Base-by-base conservation (phyloP, 2,888 invertebrate species). In the Phyllotreta striolata region DNA sequence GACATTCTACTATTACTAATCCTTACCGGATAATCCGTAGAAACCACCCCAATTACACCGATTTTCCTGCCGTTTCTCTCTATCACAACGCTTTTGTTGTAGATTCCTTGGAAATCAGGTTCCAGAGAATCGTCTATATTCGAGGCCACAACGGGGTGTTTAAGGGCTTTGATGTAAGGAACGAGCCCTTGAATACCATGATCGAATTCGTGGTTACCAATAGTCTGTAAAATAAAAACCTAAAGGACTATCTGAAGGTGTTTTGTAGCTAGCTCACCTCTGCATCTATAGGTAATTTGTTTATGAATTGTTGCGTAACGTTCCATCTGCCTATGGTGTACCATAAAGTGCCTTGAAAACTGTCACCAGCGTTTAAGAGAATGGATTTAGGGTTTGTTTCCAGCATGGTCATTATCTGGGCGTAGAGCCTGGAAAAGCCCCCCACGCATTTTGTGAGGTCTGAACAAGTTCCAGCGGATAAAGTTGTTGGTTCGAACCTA, bases 181-280 rank as follows among this genome's bases (percentile, higher is more conserved):
- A 89, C 84, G 0, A 93, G 79, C 0, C 91, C 93, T 6, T 81
- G 86, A 1, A 93, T 82, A 1, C 87, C 88, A 72, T 91, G 86
- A 77, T 95, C 95, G 74, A 95, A 95, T 78, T 95, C 95, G 74
- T 95, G 94, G 79, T 94, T 94, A 0, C 94, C 95, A 6, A 94
- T 77, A 0, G 91, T 91, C 93, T 94, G 76, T 9, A 70, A 76
- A 52, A n/a, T n/a, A n/a, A 60, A 59, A 56, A 52, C 1, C 6
- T 34, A 13, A 14, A 49, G 3, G 3, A 8, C n/a, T 7, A 10
- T 7, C 10, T 24, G 35, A n/a, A 1, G 3, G 8, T 24, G 34
- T 24, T 4, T 44, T 62, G 39, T 24, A 40, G 82, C n/a, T 83
- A n/a, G n/a, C n/a, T 83, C 81, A 91, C 91, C 85, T 91, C 89